Base-by-base conservation (phyloP, 2,888 invertebrate genomes). In the Hypomecis punctinalis region DNA sequence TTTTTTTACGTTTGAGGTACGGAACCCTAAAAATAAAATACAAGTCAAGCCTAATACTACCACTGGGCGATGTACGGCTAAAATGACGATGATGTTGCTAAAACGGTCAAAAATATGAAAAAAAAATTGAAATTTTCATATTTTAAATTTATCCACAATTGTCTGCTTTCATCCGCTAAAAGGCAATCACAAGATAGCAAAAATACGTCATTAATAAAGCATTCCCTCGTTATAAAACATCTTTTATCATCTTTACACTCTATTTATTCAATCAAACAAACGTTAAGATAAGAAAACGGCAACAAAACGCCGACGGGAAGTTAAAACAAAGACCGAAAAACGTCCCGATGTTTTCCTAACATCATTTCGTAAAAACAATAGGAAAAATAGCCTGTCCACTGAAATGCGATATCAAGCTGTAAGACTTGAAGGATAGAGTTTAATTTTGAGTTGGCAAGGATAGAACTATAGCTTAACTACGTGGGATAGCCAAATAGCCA, bases 401-500 rank as follows among this genome's bases (percentile, higher is more conserved):
- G 13, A 9, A 43, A 45, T 39, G 11, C 11, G 37, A 46, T 13
- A 45, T 37, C 46, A 46, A 52, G 66, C 73, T 60, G 8, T 76
- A 55, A 51, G 0, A 0, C 45, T 9, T 43, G 5, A 13, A 33
- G 5, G 35, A 51, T 69, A 74, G 60, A 66, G 76, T 76, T 39
- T 35, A 64, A 39, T 53, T 45, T 42, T 5, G n/a, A 6, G 23
- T 13, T 23, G 5, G 9, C 2, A 9, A 5, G n/a, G n/a, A 56
- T 6, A 23, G 53, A 61, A 66, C 56, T 61, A 73, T 71, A 67
- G 63, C 73, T 74, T 43, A 77, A 80, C 73, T 77, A 77, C 73
- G 74, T 76, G 72, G 77, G 76, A 69, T 79, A 77, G 74, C 79
- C 81, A 75, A 76, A 69, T 79, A 77, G 74, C 79, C 81, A 75